Conservation (phyloP, 2,888 invertebrate genomes). For the Nymphalis polychloros region DNA sequence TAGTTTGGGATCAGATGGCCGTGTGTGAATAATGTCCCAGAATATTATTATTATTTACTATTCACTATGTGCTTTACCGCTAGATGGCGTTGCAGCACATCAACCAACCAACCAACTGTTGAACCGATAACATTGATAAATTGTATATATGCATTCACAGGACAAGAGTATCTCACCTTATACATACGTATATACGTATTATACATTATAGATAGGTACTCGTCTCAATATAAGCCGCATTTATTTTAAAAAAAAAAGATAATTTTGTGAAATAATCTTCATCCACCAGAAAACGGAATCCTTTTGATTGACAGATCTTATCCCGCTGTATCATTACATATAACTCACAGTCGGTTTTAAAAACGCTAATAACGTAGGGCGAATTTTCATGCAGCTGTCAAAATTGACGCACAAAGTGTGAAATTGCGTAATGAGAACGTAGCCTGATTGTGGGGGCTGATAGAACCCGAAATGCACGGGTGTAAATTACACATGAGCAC, state of each 20-base stretch:
- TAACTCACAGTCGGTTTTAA: conserved; percentile 40
- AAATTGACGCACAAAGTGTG: conserved; percentile 52
- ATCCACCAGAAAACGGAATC: conserved; percentile 3
- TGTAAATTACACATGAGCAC: conserved; percentile 7
- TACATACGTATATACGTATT: too few relatives aligned
- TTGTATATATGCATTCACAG: too few relatives aligned
- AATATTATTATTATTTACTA: too few relatives aligned
- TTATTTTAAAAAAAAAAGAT: not conserved
- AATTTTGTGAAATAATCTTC: not conserved
- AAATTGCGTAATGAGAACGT: conserved; percentile 51
- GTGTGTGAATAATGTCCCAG: too few relatives aligned
- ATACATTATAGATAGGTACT: too few relatives aligned
- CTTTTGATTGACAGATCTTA: conserved; percentile 31
- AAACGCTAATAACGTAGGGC: conserved; percentile 48
- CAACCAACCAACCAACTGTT: too few relatives aligned
- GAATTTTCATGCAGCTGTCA: conserved; percentile 55
- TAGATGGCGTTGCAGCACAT: too few relatives aligned
- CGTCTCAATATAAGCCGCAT: not conserved
- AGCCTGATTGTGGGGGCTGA: conserved; percentile 45
- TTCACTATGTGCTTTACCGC: too few relatives aligned
- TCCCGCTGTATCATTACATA: conserved; percentile 18
- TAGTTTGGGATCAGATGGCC: too few relatives aligned
- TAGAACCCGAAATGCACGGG: conserved; percentile 38
- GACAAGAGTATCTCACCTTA: too few relatives aligned
- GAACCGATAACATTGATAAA: too few relatives aligned